phyloP scores from a whole-genome alignment of 2,888 invertebrate genomes.

The Xestia ashworthii region DNA sequence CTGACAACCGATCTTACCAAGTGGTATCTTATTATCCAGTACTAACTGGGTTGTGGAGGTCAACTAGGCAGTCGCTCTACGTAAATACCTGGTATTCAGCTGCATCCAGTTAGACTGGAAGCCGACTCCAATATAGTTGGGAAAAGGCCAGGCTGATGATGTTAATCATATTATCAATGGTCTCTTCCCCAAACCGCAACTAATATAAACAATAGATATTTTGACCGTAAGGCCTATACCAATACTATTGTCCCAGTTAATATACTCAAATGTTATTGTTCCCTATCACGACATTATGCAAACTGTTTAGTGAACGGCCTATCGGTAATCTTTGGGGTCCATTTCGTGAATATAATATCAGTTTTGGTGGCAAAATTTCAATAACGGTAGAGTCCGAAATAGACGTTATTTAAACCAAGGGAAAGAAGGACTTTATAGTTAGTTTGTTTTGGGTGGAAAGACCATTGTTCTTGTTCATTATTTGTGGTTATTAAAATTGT shows the following conservation, averaged over 20 bases:
- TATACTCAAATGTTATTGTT: slow-evolving; percentile 54
- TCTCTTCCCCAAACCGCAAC: not conserved
- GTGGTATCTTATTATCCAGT: too few species aligned
- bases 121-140: too few species aligned
- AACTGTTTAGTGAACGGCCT: slow-evolving; percentile 57
- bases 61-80: too few species aligned
- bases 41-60: too few species aligned
- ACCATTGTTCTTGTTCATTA: slow-evolving; percentile 14
- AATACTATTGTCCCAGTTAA: slow-evolving; percentile 38
- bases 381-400: slow-evolving; percentile 47
- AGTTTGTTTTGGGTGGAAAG: not conserved
- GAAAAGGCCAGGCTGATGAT: too few species aligned
- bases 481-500: slow-evolving; percentile 16
- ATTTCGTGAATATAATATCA: slow-evolving; percentile 60
- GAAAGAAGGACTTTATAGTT: slow-evolving; percentile 5
- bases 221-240: slow-evolving; percentile 8
- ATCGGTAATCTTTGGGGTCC: slow-evolving; percentile 64
- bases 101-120: too few species aligned
- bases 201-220: slow-evolving; percentile 7
- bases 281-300: slow-evolving; percentile 61
- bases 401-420: slow-evolving; percentile 34
- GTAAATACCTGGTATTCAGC: too few species aligned
- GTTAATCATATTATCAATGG: not conserved
- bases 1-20: too few species aligned
- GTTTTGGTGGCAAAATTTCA: slow-evolving; percentile 56